phyloP scores from a whole-genome alignment of 2,797 vertebrate species.

The Enteromius viviparus region DNA sequence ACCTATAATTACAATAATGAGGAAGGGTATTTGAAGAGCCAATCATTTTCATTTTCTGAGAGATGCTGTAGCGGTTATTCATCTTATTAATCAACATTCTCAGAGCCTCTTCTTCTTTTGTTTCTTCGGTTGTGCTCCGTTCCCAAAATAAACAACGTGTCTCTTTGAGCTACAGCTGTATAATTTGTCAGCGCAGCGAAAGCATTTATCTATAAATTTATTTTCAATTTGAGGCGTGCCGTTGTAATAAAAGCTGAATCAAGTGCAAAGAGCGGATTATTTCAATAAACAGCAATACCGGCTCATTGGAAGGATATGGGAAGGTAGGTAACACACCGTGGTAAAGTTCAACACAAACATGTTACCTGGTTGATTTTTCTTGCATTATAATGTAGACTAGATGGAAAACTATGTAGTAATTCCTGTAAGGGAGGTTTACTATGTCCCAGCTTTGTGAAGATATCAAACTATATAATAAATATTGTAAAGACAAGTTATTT shows the following conservation, averaged over 20 bases:
- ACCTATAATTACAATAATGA: slow-evolving; percentile 80
- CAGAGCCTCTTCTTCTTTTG: slow-evolving; percentile 63
- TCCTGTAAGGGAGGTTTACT: background rate
- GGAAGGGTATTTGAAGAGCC: slow-evolving; percentile 72
- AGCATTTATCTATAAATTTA: slow-evolving; percentile 83
- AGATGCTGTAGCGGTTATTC: slow-evolving; percentile 71
- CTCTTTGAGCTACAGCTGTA: slow-evolving; percentile 76
- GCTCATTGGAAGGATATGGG: slow-evolving; percentile 74
- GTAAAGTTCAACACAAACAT: slow-evolving; percentile 72
- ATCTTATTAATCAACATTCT: slow-evolving; percentile 74
- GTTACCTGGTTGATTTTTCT: slow-evolving; percentile 65
- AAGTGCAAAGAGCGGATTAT: slow-evolving; percentile 81
- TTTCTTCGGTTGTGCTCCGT: slow-evolving; percentile 77
- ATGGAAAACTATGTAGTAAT: background rate
- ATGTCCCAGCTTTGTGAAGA: background rate
- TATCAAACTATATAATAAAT: background rate
- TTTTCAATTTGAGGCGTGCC: slow-evolving; percentile 82
- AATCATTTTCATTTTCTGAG: slow-evolving; percentile 73
- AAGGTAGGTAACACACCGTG: slow-evolving; percentile 72
- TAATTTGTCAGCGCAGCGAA: slow-evolving; percentile 78
- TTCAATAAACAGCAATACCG: slow-evolving; percentile 75
- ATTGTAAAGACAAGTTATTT: background rate
- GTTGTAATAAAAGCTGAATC: slow-evolving; percentile 79
- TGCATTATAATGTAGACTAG: slow-evolving; percentile 5
- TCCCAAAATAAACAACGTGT: slow-evolving; percentile 81